These are phyloP conservation scores for Polydrusus tereticollis DNA, from an alignment of 2,888 invertebrate genomes.

Conservation along the genomic window DNA sequence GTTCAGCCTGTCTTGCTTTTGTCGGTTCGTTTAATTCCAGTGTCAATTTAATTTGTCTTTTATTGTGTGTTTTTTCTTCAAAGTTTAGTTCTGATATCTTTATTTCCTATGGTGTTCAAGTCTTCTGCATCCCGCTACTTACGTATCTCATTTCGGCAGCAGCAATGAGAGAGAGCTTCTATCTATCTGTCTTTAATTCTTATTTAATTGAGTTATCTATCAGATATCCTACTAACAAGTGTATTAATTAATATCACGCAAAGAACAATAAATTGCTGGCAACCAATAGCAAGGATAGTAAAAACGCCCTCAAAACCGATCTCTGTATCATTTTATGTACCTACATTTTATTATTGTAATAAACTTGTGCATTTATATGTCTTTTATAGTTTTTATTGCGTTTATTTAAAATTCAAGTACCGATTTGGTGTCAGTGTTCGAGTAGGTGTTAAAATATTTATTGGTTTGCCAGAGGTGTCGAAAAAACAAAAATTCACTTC, in stretches of 20 bases:
- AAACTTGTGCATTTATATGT: conserved; percentile 45
- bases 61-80: too few species aligned
- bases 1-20: too few species aligned
- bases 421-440: conserved; percentile 32
- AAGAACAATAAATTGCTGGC: not conserved
- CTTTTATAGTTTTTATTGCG: conserved; percentile 43
- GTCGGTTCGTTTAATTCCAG: too few species aligned
- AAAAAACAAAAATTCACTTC: conserved; percentile 14
- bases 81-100: too few species aligned
- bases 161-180: too few species aligned
- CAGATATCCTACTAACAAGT: not conserved
- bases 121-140: too few species aligned
- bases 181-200: too few species aligned
- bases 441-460: conserved; percentile 44
- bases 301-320: not conserved
- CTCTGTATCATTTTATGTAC: conserved; percentile 27
- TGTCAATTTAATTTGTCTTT: too few species aligned
- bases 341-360: conserved; percentile 45
- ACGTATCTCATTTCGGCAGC: too few species aligned
- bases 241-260: not conserved
- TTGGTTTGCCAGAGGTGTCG: conserved; percentile 34
- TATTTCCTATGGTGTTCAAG: too few species aligned
- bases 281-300: not conserved
- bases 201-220: too few species aligned
- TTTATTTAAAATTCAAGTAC: conserved; percentile 49